Evolutionary conservation across 2,113 vertebrate species (phyloP).

Genomic region (Aphyosemion australe): DNA sequence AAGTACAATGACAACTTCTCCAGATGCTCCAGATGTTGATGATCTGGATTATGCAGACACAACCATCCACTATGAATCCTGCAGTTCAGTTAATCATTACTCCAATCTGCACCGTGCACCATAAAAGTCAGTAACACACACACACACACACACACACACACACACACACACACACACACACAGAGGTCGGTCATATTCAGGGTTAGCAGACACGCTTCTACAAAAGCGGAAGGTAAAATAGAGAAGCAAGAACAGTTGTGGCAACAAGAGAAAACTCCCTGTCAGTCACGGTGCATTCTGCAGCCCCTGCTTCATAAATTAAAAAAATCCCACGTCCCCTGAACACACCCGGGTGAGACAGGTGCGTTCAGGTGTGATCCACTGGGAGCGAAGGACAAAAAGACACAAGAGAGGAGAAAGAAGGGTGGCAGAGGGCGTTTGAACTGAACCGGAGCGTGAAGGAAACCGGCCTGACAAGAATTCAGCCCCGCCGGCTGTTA

Average conservation of each 20-base stretch:
- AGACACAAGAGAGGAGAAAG: slow-evolving; percentile 5
- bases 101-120: not conserved
- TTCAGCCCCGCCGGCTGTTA: slow-evolving; percentile 19
- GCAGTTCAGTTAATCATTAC: slow-evolving; percentile 63
- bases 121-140: slow-evolving; percentile 14
- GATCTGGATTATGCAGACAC: not conserved
- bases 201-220: slow-evolving; percentile 24
- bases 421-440: slow-evolving; percentile 8
- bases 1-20: too few species aligned
- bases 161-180: slow-evolving; percentile 3
- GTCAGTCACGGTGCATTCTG: not conserved
- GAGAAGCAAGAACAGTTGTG: not conserved
- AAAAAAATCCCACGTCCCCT: not conserved
- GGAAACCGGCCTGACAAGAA: slow-evolving; percentile 70
- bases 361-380: slow-evolving; percentile 32
- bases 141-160: not conserved
- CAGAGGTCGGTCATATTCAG: slow-evolving; percentile 15
- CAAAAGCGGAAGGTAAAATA: slow-evolving; percentile 13
- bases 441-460: slow-evolving; percentile 38
- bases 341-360: slow-evolving; percentile 11
- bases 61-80: not conserved
- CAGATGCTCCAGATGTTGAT: too few species aligned
- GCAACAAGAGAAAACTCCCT: not conserved
- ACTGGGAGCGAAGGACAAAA: not conserved
- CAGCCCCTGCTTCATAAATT: not conserved